Base-by-base conservation (phyloP, 2,888 invertebrate species). In the Drosophila robusta region DNA sequence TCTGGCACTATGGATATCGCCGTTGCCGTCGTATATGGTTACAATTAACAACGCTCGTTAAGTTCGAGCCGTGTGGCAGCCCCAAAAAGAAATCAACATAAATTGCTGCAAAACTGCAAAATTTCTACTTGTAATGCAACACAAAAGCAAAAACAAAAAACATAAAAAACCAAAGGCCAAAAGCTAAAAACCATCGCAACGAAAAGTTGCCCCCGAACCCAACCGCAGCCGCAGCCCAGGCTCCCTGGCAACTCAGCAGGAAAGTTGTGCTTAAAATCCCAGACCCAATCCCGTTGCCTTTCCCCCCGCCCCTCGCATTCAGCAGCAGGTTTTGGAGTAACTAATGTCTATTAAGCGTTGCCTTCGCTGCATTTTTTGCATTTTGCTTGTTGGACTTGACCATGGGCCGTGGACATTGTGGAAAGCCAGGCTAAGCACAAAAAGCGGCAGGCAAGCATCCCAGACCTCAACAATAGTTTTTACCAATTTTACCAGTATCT, bases 1-100 rank as follows among this genome's bases (percentile, higher is more conserved):
- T 44, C 50, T 47, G 56, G 70, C 57, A 63, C 79, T 49, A 58
- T 72, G 77, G 60, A 70, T 55, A 73, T 75, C 62, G 60, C 26
- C 78, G 52, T 67, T 34, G 67, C 52, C 45, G 38, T 60, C 64
- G 61, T 74, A 66, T 80, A 78, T 69, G 80, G 72, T 64, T 77
- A 75, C 86, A 85, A 87, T 88, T 85, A 83, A 78, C 83, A 75
- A 70, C 75, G 78, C 86, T 86, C 80, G 84, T 85, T 85, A 84
- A 66, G 81, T 80, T 64, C 61, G 60, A 70, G 82, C 70, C 84
- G 75, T 83, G 87, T 18, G 18, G 18, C 80, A 72, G 77, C 80
- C 52, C 67, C 75, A 55, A 62, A 70, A 75, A 78, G 74, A 75
- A 85, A 88, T 86, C 72, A 76, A 80, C 70, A 58, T 66, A 88